Evolutionary conservation across 2,797 vertebrate genomes (phyloP), one percentile per base, ranked within the genome.

Genomic region (Gymnoscopelus microlampas): DNA sequence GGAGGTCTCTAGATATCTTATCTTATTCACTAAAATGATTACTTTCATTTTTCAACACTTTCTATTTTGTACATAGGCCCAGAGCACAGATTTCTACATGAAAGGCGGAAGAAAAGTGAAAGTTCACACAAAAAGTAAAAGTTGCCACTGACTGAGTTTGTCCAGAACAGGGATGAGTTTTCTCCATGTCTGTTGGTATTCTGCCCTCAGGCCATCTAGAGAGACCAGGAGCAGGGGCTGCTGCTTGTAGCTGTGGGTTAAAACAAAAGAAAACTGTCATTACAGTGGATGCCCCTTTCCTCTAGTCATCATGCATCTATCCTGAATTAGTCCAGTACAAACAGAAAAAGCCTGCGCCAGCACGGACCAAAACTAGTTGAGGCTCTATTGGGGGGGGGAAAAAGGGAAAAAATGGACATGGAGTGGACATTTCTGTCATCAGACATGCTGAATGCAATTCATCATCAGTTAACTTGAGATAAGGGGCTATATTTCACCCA

Each of bases 221-320:
- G 93, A 94, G 14, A 95, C 61, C 0, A 95, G 85, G 5, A 95
- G 88, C 66, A 94, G 85, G 0, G 92, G 92, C 73, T 92, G 91
- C 12, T 48, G 78, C 73, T 73, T 71, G 10, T 92, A 92, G 44
- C 92, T 93, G 39, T 44, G 39, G 39, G 39, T 51, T 13, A 14
- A 51, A 51, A 13, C 50, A 51, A 51, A 13, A 14, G 3, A 1
- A n/a, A n/a, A n/a, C 3, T 1, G 49, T n/a, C n/a, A 15, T 3
- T 51, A 51, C n/a, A 15, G 50, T 13, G 12, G 12, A 51, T 1
- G 3, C 50, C 50, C 12, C 12, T n/a, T 13, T 3, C 3, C 26
- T 29, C 26, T 29, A 14, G 11, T 50, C 14, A 35, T 50, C 48
- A 50, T 50, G 48, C 48, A 50, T 50, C 48, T 14, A 14, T 50